Evolutionary conservation across 92 coral and sea anemone genomes (phyloP).

Genomic region (Bergia sp.): DNA sequence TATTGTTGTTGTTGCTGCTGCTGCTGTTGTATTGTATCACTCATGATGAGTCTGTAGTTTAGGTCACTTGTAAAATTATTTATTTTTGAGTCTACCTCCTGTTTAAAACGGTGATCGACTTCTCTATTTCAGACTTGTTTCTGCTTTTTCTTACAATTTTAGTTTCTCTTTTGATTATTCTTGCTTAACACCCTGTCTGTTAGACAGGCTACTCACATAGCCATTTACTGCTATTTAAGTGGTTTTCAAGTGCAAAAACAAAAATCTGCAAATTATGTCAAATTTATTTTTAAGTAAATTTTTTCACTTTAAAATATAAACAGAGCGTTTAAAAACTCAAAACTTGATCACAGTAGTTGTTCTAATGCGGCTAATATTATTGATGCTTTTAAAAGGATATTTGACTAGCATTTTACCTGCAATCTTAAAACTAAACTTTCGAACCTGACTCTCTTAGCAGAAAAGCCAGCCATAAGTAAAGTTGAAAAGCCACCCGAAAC

Average conservation of each 20-base stretch:
- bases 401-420: neutral
- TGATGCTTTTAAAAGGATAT: neutral
- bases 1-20: neutral
- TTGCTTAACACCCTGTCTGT: neutral
- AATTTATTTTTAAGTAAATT: no score
- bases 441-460: constrained; percentile 1
- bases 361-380: neutral
- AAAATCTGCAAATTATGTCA: no score
- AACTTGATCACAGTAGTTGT: neutral
- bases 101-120: neutral
- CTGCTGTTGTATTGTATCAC: no score
- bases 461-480: constrained; percentile 21
- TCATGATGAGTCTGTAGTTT: neutral
- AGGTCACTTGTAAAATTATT: neutral
- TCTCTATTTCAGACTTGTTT: neutral
- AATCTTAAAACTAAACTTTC: constrained; percentile 10
- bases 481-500: constrained; percentile 56
- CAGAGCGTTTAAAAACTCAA: no score
- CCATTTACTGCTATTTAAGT: no score
- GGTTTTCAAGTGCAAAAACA: no score
- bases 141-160: neutral
- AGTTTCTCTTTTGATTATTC: neutral
- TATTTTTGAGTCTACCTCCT: neutral
- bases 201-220: neutral
- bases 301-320: no score